These are phyloP conservation scores for Tanypteryx hageni DNA, from an alignment of 2,888 invertebrate genomes.

Conservation along the genomic window DNA sequence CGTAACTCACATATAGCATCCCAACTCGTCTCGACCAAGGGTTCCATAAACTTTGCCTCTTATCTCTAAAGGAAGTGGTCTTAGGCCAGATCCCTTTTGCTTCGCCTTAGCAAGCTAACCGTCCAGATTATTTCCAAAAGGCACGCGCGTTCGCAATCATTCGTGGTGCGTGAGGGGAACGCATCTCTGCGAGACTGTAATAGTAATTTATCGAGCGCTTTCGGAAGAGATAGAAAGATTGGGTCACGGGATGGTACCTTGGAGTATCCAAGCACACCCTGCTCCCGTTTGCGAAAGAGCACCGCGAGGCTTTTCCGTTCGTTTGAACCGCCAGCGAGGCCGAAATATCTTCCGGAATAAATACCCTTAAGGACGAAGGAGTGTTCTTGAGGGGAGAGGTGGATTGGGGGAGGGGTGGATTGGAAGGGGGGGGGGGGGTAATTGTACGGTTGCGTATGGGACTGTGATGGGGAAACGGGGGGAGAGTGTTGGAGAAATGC, in stretches of 20 bases:
- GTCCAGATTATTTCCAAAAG: background rate
- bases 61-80: background rate
- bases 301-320: background rate
- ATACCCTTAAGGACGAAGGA: background rate
- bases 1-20: background rate
- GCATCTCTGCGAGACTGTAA: background rate
- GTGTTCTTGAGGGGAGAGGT: background rate
- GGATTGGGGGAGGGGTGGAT: background rate
- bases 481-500: background rate
- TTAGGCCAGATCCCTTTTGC: background rate
- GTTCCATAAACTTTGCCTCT: background rate
- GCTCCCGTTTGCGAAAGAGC: background rate
- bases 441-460: background rate
- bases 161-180: background rate
- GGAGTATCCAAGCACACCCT: background rate
- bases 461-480: background rate
- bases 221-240: background rate
- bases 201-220: background rate
- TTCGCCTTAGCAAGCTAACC: background rate
- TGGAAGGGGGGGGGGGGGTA: background rate
- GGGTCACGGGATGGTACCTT: background rate
- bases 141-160: background rate
- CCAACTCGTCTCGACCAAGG: background rate
- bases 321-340: background rate
- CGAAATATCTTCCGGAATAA: constrained; percentile 29